A percentile compares a stretch with the other conserved stretches of the same genome.
These are phyloP conservation scores for Lordiphosa clarofinis DNA, from an alignment of 1,140 invertebrate species.

Conservation along the genomic window DNA sequence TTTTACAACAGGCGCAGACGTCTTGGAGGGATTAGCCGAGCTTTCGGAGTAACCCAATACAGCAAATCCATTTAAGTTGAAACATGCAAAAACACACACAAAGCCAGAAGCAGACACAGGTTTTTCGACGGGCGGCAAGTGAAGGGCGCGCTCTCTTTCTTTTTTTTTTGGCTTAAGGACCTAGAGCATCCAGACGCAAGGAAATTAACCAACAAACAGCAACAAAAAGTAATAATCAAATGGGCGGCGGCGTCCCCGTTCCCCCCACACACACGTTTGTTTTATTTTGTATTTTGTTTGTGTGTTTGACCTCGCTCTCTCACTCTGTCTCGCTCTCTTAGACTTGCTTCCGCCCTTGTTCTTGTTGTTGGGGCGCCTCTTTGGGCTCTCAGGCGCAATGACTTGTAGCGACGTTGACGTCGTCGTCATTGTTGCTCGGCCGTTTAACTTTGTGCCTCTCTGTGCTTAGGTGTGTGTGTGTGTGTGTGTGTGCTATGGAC, in stretches of 20 bases:
- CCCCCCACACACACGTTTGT: too few species aligned
- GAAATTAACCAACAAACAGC: conserved; percentile 18
- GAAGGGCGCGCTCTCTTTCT: conserved; percentile 29
- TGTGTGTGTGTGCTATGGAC: conserved; percentile 68
- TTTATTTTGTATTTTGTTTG: conserved; percentile 60
- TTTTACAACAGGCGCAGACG: background rate
- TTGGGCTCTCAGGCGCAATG: conserved; percentile 46
- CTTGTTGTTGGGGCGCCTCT: conserved; percentile 2
- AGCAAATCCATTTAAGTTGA: conserved; percentile 50
- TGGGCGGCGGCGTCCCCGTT: conserved; percentile 14
- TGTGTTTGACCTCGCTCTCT: conserved; percentile 60
- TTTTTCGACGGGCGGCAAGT: conserved; percentile 3
- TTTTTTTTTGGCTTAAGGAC: conserved; percentile 2
- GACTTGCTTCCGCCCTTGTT: conserved; percentile 62
- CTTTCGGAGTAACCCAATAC: conserved; percentile 46
- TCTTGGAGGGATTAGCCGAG: conserved; percentile 35
- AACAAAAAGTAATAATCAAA: conserved; percentile 64
- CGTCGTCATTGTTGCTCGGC: conserved; percentile 70
- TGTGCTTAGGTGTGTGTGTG: conserved; percentile 23
- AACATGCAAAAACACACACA: conserved; percentile 35
- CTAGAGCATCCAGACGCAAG: too few species aligned
- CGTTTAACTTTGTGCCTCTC: conserved; percentile 57
- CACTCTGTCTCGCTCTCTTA: conserved; percentile 28
- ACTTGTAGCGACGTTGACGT: conserved; percentile 52
- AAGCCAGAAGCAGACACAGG: conserved; percentile 11